phyloP scores from a whole-genome alignment of 2,113 vertebrate genomes.

The Ptilonorhynchus violaceus region DNA sequence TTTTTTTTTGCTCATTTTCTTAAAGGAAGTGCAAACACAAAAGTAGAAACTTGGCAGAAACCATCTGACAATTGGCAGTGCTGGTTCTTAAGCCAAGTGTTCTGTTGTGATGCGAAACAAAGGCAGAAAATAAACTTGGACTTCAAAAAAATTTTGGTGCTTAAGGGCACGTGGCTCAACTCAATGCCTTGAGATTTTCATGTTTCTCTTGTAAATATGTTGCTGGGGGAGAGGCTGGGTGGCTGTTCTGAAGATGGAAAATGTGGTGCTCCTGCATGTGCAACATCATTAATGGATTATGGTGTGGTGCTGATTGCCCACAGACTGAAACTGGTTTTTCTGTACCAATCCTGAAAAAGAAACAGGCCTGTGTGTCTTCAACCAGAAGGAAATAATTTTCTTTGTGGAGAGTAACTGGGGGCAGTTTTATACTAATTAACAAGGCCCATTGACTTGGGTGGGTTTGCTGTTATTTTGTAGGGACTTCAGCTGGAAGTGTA shows the following conservation, averaged over 20 bases:
- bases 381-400: not conserved
- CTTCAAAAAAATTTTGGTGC: not conserved
- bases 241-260: not conserved
- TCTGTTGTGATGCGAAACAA: not conserved
- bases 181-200: not conserved
- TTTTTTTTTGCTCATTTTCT: too few relatives aligned
- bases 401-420: not conserved
- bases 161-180: not conserved
- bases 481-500: not conserved
- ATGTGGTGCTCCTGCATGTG: not conserved
- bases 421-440: not conserved
- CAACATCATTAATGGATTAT: accelerated
- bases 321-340: not conserved
- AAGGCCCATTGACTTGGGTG: not conserved
- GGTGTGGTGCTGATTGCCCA: not conserved
- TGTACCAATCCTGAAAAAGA: not conserved
- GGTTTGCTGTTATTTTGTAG: not conserved
- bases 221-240: not conserved
- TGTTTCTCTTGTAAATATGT: not conserved
- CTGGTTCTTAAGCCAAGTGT: not conserved
- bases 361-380: not conserved
- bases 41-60: not conserved
- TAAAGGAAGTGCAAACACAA: not conserved
- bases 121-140: not conserved
- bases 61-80: not conserved